Conservation (phyloP, 2,888 invertebrate species). For the Pyrrhosoma nymphula region DNA sequence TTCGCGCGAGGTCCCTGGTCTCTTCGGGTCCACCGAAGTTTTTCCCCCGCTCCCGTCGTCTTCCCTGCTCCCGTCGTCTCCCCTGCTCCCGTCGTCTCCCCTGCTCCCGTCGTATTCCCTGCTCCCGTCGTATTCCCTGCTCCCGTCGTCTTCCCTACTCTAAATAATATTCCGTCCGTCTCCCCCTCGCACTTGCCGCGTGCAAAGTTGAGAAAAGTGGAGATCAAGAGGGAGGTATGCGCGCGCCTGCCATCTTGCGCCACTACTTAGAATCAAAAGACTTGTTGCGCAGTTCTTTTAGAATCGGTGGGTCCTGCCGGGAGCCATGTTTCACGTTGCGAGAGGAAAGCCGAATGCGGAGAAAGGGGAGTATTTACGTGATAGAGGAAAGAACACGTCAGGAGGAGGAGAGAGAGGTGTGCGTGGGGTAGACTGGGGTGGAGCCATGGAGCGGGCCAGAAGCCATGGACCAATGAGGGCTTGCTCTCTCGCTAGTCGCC, state of each 20-base stretch:
- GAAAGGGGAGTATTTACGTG: slow-evolving; percentile 61
- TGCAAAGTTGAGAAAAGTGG: not conserved
- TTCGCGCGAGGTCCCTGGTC: not conserved
- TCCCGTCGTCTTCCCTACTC: not conserved
- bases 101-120: not conserved
- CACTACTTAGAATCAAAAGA: slow-evolving; percentile 58
- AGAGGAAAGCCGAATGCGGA: slow-evolving; percentile 41
- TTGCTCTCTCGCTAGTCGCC: slow-evolving; percentile 28
- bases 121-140: too few relatives aligned
- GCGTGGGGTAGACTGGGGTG: not conserved
- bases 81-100: not conserved
- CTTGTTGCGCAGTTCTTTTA: slow-evolving; percentile 66
- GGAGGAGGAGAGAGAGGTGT: not conserved
- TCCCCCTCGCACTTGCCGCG: too few relatives aligned
- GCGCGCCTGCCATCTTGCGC: slow-evolving; percentile 64
- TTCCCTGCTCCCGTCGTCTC: not conserved
- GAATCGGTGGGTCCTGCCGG: slow-evolving; percentile 51
- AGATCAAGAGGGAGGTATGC: not conserved
- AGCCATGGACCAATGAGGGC: not conserved
- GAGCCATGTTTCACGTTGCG: slow-evolving; percentile 60
- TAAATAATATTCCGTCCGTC: slow-evolving; percentile 40
- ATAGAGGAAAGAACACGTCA: slow-evolving; percentile 24
- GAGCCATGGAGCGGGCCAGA: slow-evolving; percentile 40
- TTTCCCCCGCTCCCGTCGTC: not conserved
- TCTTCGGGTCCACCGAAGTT: not conserved